These are phyloP conservation scores for Ceriagrion tenellum DNA, from an alignment of 2,888 invertebrate species.

Conservation along the genomic window DNA sequence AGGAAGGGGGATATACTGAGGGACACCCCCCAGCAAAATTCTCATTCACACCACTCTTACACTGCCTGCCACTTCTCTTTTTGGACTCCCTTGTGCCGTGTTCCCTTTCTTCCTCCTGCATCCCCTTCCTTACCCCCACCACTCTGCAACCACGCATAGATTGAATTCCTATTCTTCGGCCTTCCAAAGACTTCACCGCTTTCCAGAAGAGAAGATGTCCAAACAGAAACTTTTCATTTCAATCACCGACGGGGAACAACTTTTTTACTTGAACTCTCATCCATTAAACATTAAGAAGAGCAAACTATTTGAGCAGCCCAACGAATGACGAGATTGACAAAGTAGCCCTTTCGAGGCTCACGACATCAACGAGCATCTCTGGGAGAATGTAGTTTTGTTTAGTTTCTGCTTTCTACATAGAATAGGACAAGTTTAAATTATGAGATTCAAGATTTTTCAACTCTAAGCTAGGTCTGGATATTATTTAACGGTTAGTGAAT, in stretches of 20 bases:
- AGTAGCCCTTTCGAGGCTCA: too few relatives aligned
- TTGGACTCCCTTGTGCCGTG: not conserved
- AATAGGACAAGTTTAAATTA: too few relatives aligned
- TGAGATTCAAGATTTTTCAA: too few relatives aligned
- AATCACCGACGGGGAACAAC: not conserved
- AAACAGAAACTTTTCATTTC: slow-evolving; percentile 64
- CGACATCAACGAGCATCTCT: too few relatives aligned
- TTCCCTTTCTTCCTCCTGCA: not conserved
- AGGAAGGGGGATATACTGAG: not conserved
- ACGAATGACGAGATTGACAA: not conserved
- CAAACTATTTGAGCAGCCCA: not conserved
- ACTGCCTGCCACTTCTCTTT: not conserved
- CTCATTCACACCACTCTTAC: not conserved
- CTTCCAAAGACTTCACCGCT: not conserved
- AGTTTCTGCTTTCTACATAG: too few relatives aligned
- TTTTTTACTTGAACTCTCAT: not conserved
- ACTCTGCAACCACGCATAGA: not conserved
- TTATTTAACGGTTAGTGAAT: too few relatives aligned
- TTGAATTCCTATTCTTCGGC: slow-evolving; percentile 48
- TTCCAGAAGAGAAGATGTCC: slow-evolving; percentile 20
- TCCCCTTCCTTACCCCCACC: not conserved
- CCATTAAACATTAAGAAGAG: slow-evolving; percentile 51
- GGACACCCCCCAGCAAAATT: slow-evolving; percentile 19
- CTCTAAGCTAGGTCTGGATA: too few relatives aligned
- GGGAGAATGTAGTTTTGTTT: too few relatives aligned